A percentile compares a stretch with the other conserved stretches of the same genome.
phyloP scores from a whole-genome alignment of 2,888 invertebrate species.

The Drosophila aldrichi region DNA sequence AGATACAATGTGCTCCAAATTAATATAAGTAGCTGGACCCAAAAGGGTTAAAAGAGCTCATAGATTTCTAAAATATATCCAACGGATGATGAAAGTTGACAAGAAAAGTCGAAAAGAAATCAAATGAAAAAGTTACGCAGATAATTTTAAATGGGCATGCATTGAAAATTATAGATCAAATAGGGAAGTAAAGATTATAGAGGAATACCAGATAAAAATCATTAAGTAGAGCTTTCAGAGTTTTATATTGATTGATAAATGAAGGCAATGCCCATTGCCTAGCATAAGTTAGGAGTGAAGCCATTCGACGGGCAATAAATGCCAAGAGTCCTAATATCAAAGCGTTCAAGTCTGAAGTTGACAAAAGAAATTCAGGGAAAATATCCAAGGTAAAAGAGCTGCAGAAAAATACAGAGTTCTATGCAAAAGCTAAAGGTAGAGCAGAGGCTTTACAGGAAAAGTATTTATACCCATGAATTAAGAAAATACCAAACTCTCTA shows the following conservation, averaged over 20 bases:
- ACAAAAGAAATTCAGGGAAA: not conserved
- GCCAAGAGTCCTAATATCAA: not conserved
- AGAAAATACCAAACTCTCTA: not conserved
- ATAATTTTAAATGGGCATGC: not conserved
- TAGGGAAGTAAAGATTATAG: too few species aligned
- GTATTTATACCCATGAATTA: not conserved
- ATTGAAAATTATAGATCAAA: too few species aligned
- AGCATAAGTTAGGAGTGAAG: too few species aligned
- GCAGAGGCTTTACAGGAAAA: not conserved
- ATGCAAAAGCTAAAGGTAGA: not conserved
- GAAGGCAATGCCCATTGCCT: too few species aligned
- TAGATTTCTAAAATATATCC: too few species aligned
- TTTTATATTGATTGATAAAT: too few species aligned
- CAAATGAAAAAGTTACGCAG: not conserved
- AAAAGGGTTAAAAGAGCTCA: too few species aligned
- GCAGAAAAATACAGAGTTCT: not conserved
- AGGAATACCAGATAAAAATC: too few species aligned
- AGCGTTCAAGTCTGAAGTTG: not conserved
- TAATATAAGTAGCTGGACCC: too few species aligned
- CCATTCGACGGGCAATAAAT: not conserved
- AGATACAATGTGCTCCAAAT: not conserved
- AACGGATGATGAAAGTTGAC: slow-evolving; percentile 22
- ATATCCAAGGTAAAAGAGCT: too few species aligned
- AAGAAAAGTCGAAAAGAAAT: not conserved
- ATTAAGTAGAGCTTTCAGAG: too few species aligned